Evolutionary conservation across 2,113 vertebrate genomes (phyloP), one percentile per base, ranked within the genome.

Genomic region (Dicentrarchus labrax): DNA sequence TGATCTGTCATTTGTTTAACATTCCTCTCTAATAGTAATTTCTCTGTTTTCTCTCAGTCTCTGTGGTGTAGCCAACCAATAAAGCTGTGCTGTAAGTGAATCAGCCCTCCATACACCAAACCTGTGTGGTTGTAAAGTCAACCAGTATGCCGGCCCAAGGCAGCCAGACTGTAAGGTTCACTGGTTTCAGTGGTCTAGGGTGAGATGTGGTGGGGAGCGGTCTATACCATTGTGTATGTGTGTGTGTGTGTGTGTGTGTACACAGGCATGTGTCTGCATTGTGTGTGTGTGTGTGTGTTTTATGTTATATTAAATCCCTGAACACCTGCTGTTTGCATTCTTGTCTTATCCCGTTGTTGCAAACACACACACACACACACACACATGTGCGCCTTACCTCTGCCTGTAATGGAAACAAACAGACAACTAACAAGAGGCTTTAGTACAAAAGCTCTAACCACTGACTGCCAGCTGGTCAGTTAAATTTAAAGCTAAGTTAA

Each of bases 271-370:
- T 30, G 30, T 30, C 30, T 50, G 3, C 1, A 0, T 50, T 73
- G 39, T 56, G 65, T 30, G 22, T 36, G 17, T 2, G 8, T 50
- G 67, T 60, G 47, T 78, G 75, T 83, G 43, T 45, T 76, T 61
- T 59, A 84, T 83, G 51, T 71, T 76, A 84, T 90, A 90, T 89
- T 91, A 87, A 83, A 88, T 64, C 73, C 51, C 48, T 0, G 67
- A 84, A 87, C 92, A 95, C 93, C 94, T 95, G 94, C 89, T 90
- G 91, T 93, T 94, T 92, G 88, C 83, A 92, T 91, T 93, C 86
- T 90, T 88, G 80, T 83, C 86, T 93, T 90, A 91, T 92, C 87
- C 83, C 13, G n/a, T 75, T 51, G 69, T 85, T 6, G 0, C 74
- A 90, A 78, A 90, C 77, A 80, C 73, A 81, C 76, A 45, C 74